Percentiles rank a stretch among this genome's conserved stretches.
Evolutionary conservation across 2,113 vertebrate species (phyloP).

Genomic region (Nerophis lumbriciformis): DNA sequence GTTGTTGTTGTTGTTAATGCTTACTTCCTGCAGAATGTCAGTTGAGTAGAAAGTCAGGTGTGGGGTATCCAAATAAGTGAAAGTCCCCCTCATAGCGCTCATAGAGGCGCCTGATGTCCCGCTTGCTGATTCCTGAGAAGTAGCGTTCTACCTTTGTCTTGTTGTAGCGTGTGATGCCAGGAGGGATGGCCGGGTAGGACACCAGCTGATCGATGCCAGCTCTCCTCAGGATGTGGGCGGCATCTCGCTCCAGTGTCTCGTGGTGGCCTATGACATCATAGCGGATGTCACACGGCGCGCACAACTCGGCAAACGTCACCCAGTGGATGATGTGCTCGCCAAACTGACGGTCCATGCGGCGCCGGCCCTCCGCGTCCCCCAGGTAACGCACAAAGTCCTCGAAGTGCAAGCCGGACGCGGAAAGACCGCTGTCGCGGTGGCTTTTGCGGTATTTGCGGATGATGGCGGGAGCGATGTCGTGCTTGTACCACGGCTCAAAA

Average conservation of each 20-base stretch:
- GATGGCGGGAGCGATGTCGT: conserved; percentile 91
- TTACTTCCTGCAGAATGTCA: conserved; percentile 38
- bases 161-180: conserved; percentile 91
- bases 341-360: conserved; percentile 84
- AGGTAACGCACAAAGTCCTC: conserved; percentile 96
- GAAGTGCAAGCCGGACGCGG: conserved; percentile 83
- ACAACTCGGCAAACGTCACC: conserved; percentile 90
- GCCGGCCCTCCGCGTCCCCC: conserved; percentile 80
- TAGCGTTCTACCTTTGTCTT: conserved; percentile 88
- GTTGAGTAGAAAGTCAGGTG: conserved; percentile 86
- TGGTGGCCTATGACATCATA: conserved; percentile 92
- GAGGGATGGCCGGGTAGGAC: conserved; percentile 89
- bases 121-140: conserved; percentile 87
- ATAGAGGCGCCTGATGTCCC: conserved; percentile 85
- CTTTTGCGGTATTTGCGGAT: conserved; percentile 88
- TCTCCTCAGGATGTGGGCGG: conserved; percentile 82
- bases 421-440: conserved; percentile 62
- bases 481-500: conserved; percentile 96
- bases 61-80: conserved; percentile 87
- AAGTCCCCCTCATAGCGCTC: conserved; percentile 89
- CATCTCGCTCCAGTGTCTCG: conserved; percentile 89
- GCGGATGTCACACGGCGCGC: conserved; percentile 87
- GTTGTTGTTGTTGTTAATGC: background rate
- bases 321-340: conserved; percentile 95
- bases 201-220: conserved; percentile 85